These are phyloP conservation scores for Rutilus rutilus DNA, from an alignment of 2,113 vertebrate species.

Conservation along the genomic window DNA sequence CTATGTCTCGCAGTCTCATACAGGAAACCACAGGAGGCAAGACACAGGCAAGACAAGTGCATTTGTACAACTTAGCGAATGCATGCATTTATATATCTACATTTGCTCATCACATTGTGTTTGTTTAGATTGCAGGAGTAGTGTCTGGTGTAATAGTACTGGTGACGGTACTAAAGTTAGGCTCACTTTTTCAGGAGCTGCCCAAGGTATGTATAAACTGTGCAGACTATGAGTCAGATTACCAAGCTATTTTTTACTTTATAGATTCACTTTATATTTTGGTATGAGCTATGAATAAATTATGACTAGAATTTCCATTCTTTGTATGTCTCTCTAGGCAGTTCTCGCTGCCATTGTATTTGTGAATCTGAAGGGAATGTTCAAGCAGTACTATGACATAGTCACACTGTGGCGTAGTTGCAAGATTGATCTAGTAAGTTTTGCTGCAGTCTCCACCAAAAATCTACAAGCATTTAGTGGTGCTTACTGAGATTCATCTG, in stretches of 20 bases:
- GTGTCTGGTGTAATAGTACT: slow-evolving; percentile 86
- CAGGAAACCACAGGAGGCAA: slow-evolving; percentile 94
- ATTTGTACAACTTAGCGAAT: slow-evolving; percentile 44
- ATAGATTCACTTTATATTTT: not conserved
- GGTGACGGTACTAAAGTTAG: slow-evolving; percentile 89
- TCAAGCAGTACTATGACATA: slow-evolving; percentile 85
- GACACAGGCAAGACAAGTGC: slow-evolving; percentile 74
- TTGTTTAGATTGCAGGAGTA: slow-evolving; percentile 83
- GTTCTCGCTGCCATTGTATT: slow-evolving; percentile 86
- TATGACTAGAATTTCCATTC: not conserved
- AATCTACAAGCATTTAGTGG: not conserved
- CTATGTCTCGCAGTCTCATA: slow-evolving; percentile 94
- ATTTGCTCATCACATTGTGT: not conserved
- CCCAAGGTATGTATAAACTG: slow-evolving; percentile 84
- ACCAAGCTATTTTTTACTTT: not conserved
- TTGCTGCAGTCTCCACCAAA: slow-evolving; percentile 57
- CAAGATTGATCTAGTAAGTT: slow-evolving; percentile 85
- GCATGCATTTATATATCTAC: not conserved
- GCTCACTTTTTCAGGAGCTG: slow-evolving; percentile 87
- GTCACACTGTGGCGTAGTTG: slow-evolving; percentile 83
- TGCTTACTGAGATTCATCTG: not conserved
- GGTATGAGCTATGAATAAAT: not conserved
- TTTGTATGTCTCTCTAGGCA: slow-evolving; percentile 74
- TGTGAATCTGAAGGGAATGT: slow-evolving; percentile 92
- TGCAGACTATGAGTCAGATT: not conserved